A percentile compares a stretch with the other conserved stretches of the same genome.
Evolutionary conservation across 2,113 vertebrate species (phyloP).

Genomic region (Pheucticus melanocephalus): DNA sequence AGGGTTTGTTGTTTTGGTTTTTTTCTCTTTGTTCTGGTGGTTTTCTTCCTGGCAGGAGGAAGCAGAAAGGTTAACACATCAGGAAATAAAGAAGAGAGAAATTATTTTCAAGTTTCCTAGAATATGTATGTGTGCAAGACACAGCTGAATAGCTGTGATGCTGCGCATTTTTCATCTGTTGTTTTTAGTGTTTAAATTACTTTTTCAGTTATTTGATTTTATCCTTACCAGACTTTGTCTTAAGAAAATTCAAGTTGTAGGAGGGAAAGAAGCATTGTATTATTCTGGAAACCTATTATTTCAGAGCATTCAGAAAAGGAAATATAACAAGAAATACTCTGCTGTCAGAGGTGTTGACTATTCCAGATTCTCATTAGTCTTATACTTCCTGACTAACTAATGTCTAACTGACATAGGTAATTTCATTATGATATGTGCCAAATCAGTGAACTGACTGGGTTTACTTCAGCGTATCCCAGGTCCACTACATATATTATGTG

Average conservation of each 20-base stretch:
- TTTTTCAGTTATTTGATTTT: not conserved
- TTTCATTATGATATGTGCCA: not conserved
- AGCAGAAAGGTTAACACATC: not conserved
- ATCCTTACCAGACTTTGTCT: not conserved
- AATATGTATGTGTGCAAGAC: not conserved
- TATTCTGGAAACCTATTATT: not conserved
- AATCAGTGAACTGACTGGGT: not conserved
- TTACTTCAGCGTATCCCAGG: not conserved
- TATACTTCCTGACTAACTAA: not conserved
- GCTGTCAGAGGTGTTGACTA: not conserved
- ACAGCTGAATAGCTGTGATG: not conserved
- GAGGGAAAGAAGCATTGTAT: not conserved
- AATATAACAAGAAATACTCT: not conserved
- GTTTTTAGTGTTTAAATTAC: not conserved
- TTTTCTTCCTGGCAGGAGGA: not conserved
- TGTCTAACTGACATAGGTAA: not conserved
- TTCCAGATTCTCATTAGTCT: not conserved
- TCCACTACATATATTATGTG: not conserved
- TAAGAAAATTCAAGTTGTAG: not conserved
- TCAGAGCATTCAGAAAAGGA: not conserved
- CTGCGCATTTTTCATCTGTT: not conserved
- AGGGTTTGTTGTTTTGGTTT: not conserved
- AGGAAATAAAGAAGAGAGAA: not conserved
- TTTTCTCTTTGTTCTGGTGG: not conserved
- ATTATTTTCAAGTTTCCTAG: not conserved